Base-by-base conservation (phyloP, 2,797 vertebrate species). In the Eulemur mongoz region DNA sequence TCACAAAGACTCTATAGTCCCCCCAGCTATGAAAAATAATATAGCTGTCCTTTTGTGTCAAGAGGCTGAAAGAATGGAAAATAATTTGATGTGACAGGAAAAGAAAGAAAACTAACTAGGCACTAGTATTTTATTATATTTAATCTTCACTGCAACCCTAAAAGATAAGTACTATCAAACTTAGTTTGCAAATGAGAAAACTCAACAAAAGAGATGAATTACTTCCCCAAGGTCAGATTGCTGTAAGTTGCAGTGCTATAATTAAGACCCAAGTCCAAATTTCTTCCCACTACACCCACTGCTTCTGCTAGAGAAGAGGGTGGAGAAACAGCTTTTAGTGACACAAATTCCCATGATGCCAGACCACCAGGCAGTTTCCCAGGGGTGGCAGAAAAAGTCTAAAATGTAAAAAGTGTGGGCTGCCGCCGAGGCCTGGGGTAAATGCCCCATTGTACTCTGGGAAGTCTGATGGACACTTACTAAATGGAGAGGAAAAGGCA, bases 341-440 rank as follows among this genome's bases (percentile, higher is more conserved):
- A 95, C 59, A 91, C 69, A 93, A 89, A 95, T 97, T 96, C 89
- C 79, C 96, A 96, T 97, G 95, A 97, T 96, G 91, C 91, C 50
- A 84, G 96, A 98, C 95, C 89, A 97, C 96, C 94, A 95, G 91
- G 96, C 95, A 96, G 91, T 96, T 97, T 97, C 97, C 97, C 96
- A 98, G 93, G 80, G 89, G 93, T 95, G 81, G 93, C 95, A 97
- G 93, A 96, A 97, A 97, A 97, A 97, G 94, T 94, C 96, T 95
- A 96, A 95, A 97, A 96, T 94, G 93, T 78, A 97, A 81, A 88
- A 97, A 96, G 80, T 94, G 96, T 23, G 54, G 67, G 94, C 96
- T 96, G 94, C 89, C 12, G 20, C 65, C 0, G 38, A 93, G 91
- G 94, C 43, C 78, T 82, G 43, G 78, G 96, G 94, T 97, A 97